Percentiles rank a stretch among this genome's conserved stretches.
Conservation (phyloP, 2,888 invertebrate genomes). For the Sarcophaga variegata region DNA sequence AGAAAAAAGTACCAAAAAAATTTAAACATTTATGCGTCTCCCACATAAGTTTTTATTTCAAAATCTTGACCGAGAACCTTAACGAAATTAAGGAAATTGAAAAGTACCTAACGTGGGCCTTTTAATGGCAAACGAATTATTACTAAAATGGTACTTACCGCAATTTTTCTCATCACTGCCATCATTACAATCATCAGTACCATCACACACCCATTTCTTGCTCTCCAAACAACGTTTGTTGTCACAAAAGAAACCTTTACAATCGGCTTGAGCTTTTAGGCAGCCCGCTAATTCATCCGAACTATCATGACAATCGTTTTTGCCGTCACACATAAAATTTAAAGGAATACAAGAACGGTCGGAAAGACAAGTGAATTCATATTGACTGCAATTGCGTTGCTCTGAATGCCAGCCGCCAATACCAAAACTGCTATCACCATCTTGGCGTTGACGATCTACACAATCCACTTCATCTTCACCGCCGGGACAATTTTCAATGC, state of each 20-base stretch:
- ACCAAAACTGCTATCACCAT: slow-evolving; percentile 51
- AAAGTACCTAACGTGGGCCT: not conserved
- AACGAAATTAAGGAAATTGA: too few relatives aligned
- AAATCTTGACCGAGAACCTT: too few relatives aligned
- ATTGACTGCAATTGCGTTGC: slow-evolving; percentile 75
- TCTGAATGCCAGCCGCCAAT: slow-evolving; percentile 68
- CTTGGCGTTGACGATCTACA: slow-evolving; percentile 50
- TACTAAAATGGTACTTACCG: slow-evolving; percentile 79
- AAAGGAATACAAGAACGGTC: slow-evolving; percentile 85
- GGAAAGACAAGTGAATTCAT: slow-evolving; percentile 77
- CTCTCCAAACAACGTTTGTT: slow-evolving; percentile 83
- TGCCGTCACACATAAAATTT: slow-evolving; percentile 87
- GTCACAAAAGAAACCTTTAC: slow-evolving; percentile 85
- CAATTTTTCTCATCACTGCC: slow-evolving; percentile 83
- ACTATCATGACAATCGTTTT: slow-evolving; percentile 87
- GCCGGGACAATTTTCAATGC: slow-evolving; percentile 86
- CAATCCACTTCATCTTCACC: slow-evolving; percentile 85
- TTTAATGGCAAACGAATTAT: not conserved
- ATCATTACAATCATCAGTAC: slow-evolving; percentile 84
- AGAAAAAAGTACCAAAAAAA: too few relatives aligned
- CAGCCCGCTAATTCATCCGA: slow-evolving; percentile 86
- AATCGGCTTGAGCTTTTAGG: slow-evolving; percentile 80
- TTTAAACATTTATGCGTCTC: too few relatives aligned
- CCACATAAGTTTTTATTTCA: too few relatives aligned
- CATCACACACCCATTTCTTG: slow-evolving; percentile 83